phyloP scores from a whole-genome alignment of 2,113 vertebrate genomes.

The Sigmodon hispidus region DNA sequence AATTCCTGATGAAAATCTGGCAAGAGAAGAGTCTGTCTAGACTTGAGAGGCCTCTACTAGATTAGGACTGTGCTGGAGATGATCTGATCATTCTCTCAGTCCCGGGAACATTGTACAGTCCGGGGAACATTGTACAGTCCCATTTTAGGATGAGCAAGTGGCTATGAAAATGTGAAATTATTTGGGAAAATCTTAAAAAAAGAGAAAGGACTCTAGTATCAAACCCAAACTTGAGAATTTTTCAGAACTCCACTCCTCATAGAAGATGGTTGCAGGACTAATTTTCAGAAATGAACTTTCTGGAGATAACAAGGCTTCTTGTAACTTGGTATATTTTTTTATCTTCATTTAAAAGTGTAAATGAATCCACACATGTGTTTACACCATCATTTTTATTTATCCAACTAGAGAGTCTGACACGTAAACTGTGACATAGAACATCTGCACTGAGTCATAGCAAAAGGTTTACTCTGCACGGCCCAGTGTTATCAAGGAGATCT shows the following conservation, averaged over 20 bases:
- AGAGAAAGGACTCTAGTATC: neutral
- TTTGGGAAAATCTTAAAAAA: neutral
- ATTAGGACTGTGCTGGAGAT: neutral
- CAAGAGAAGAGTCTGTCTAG: neutral
- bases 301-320: neutral
- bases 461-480: neutral
- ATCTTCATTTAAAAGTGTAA: slow-evolving; percentile 11
- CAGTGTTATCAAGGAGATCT: slow-evolving; percentile 16
- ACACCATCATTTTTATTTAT: neutral
- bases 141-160: neutral
- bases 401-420: neutral
- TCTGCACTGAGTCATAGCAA: neutral
- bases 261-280: neutral
- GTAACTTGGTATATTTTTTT: neutral
- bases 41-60: neutral
- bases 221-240: neutral
- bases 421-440: neutral
- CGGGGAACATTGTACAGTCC: neutral
- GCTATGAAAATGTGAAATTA: neutral
- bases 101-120: neutral
- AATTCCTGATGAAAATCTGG: neutral
- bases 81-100: neutral
- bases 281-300: neutral
- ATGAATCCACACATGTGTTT: neutral
- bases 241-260: neutral